phyloP scores from a whole-genome alignment of 2,113 vertebrate species.

The Pelecanoides urinatrix region DNA sequence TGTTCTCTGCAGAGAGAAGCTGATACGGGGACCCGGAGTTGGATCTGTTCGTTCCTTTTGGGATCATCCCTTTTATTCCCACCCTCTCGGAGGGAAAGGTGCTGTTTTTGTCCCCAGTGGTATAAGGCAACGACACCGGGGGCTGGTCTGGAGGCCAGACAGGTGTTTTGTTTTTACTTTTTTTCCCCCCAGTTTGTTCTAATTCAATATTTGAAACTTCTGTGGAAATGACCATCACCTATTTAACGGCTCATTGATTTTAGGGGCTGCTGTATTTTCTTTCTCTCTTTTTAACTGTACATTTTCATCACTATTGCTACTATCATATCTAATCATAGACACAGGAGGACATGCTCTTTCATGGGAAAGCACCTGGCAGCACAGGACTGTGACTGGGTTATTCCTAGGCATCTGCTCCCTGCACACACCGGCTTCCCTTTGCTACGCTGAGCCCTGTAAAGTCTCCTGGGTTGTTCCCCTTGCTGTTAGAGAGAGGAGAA shows the following conservation, averaged over 20 bases:
- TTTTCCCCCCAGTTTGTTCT: background rate
- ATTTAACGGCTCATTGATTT: background rate
- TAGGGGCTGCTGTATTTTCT: background rate
- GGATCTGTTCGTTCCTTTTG: background rate
- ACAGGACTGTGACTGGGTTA: background rate
- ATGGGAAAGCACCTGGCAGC: background rate
- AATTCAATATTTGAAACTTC: background rate
- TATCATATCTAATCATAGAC: background rate
- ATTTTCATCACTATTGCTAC: background rate
- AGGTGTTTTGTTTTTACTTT: background rate
- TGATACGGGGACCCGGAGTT: background rate
- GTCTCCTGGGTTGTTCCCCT: background rate
- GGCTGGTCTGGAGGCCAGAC: background rate
- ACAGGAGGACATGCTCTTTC: background rate
- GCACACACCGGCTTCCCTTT: background rate
- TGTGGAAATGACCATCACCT: background rate
- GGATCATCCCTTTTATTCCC: background rate
- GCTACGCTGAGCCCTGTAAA: accelerated
- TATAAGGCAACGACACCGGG: accelerated
- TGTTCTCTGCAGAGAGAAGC: background rate
- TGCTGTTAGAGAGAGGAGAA: background rate
- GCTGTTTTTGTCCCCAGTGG: background rate
- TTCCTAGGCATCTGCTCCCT: background rate
- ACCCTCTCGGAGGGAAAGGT: background rate
- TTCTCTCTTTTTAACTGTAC: background rate